Percentiles rank a stretch among this genome's conserved stretches.
phyloP scores from a whole-genome alignment of 2,113 vertebrate genomes.

The Zosterops pallidus region DNA sequence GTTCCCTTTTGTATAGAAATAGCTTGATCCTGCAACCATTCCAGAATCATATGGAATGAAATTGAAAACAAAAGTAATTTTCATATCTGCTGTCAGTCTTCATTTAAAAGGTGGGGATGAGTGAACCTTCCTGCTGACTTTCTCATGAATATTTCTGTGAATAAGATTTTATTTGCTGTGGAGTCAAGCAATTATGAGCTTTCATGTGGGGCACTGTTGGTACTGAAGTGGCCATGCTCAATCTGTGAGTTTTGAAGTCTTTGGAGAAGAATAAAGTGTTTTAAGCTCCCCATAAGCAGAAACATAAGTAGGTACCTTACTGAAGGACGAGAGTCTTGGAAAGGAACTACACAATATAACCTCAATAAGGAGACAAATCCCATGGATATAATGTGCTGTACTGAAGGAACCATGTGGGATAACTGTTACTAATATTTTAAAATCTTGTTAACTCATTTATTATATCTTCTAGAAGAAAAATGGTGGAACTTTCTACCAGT shows the following conservation, averaged over 20 bases:
- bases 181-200: not conserved
- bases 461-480: not conserved
- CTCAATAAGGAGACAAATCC: not conserved
- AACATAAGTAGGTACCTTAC: not conserved
- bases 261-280: not conserved
- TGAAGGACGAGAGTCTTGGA: not conserved
- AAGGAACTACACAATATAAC: not conserved
- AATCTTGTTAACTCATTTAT: not conserved
- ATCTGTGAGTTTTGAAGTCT: not conserved
- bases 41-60: slow-evolving; percentile 24
- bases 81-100: slow-evolving; percentile 27
- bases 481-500: not conserved
- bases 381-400: not conserved
- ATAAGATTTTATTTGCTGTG: not conserved
- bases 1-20: slow-evolving; percentile 17
- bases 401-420: not conserved
- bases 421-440: not conserved
- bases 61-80: slow-evolving; percentile 56
- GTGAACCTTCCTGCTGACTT: slow-evolving; percentile 8
- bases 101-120: slow-evolving; percentile 36
- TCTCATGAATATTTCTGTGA: not conserved
- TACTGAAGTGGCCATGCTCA: not conserved
- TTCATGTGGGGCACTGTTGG: not conserved
- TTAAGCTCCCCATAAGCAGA: not conserved
- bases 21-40: slow-evolving; percentile 16